These are phyloP conservation scores for Dunckerocampus dactyliophorus DNA, from an alignment of 2,113 vertebrate species.

Conservation along the genomic window DNA sequence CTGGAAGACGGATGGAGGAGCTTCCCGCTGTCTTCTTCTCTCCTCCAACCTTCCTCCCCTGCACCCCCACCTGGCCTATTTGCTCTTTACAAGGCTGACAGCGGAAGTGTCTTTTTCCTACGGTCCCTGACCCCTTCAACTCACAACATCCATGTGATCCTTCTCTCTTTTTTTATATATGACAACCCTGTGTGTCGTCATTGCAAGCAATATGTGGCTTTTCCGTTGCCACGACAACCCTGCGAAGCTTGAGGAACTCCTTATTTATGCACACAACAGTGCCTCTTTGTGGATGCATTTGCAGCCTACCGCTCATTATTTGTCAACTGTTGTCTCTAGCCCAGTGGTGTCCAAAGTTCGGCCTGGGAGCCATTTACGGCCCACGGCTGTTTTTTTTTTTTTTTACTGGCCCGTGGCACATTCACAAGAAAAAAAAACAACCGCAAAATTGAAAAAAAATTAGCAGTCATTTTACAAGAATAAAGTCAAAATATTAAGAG, in stretches of 20 bases:
- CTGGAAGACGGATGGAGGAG: constrained; percentile 53
- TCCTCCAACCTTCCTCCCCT: constrained; percentile 23
- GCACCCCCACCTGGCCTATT: constrained; percentile 12
- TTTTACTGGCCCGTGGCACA: too few relatives aligned
- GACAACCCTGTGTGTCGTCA: background rate
- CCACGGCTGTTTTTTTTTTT: too few relatives aligned
- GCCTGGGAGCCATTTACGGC: too few relatives aligned
- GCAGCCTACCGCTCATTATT: background rate
- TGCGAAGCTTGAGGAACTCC: background rate
- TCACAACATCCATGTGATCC: background rate
- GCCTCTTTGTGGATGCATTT: constrained; percentile 16
- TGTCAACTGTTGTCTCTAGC: too few relatives aligned
- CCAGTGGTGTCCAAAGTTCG: too few relatives aligned
- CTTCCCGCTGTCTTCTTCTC: constrained; percentile 22
- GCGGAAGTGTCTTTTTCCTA: constrained; percentile 1
- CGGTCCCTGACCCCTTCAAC: background rate
- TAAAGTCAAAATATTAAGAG: too few relatives aligned
- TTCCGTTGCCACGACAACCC: constrained; percentile 26
- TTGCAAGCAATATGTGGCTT: background rate
- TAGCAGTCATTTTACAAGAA: too few relatives aligned
- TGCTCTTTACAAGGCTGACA: constrained; percentile 13
- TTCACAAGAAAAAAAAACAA: too few relatives aligned
- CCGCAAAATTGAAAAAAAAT: too few relatives aligned
- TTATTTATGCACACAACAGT: background rate
- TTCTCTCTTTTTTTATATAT: background rate